Conservation (phyloP, 2,888 invertebrate species). For the Miltochrista miniata region DNA sequence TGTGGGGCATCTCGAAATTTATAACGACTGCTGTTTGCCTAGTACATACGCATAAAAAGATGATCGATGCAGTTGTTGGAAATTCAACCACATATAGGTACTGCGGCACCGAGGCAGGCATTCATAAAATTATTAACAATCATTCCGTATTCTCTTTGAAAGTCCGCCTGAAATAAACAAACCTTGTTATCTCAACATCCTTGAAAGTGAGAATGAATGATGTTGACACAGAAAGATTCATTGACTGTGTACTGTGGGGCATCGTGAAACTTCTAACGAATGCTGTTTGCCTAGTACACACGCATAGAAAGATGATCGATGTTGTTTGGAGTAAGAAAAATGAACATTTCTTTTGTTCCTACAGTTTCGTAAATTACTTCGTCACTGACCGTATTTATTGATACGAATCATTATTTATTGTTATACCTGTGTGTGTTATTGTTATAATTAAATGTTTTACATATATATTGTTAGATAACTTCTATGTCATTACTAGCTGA, state of each 20-base stretch:
- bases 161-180: no score
- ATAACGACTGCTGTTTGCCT: conserved; percentile 18
- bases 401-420: neutral
- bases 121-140: no score
- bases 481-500: no score
- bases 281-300: conserved; percentile 20
- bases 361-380: neutral
- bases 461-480: no score
- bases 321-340: neutral
- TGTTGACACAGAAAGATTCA: conserved; percentile 30
- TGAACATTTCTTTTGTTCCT: neutral
- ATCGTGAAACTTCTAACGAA: conserved; percentile 10
- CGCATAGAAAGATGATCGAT: conserved; percentile 7
- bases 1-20: conserved; percentile 12
- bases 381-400: neutral
- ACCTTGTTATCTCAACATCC: no score
- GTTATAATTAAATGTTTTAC: no score
- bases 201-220: conserved; percentile 23
- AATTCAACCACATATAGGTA: no score
- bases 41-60: conserved; percentile 3
- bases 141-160: no score
- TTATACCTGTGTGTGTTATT: neutral
- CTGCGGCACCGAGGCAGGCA: no score
- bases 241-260: conserved; percentile 14
- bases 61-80: conserved; percentile 9